These are phyloP conservation scores for Mola mola DNA, from an alignment of 2,113 vertebrate genomes.

Conservation along the genomic window DNA sequence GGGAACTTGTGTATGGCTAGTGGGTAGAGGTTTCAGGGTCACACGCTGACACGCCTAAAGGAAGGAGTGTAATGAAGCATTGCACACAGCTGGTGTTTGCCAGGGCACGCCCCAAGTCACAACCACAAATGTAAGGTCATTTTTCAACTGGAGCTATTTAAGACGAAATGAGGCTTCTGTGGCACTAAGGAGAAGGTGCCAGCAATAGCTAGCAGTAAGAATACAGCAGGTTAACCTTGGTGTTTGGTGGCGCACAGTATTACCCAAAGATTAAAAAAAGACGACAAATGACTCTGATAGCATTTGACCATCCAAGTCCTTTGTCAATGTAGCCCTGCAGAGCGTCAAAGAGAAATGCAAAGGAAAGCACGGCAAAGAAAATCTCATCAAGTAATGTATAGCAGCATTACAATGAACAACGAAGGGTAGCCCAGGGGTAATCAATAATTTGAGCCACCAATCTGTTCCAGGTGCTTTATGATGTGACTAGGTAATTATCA, in stretches of 20 bases:
- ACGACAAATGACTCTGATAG: constrained; percentile 66
- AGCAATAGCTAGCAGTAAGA: not conserved
- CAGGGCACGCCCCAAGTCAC: constrained; percentile 74
- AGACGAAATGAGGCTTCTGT: constrained; percentile 49
- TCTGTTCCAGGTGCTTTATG: constrained; percentile 83
- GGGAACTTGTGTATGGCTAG: constrained; percentile 54
- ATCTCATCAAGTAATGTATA: constrained; percentile 77
- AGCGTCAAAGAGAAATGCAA: constrained; percentile 49
- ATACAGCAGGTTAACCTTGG: constrained; percentile 46
- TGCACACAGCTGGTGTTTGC: constrained; percentile 79
- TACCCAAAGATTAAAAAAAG: constrained; percentile 43
- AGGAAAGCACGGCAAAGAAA: constrained; percentile 57
- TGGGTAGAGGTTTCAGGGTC: constrained; percentile 76
- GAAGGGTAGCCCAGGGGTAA: constrained; percentile 74
- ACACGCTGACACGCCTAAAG: constrained; percentile 68
- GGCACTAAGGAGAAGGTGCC: not conserved
- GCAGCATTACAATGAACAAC: constrained; percentile 74
- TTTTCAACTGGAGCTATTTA: constrained; percentile 58
- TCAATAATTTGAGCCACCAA: constrained; percentile 81
- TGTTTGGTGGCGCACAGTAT: constrained; percentile 7
- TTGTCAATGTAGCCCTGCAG: constrained; percentile 58
- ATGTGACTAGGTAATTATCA: constrained; percentile 84
- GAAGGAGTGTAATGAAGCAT: constrained; percentile 82
- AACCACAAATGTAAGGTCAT: constrained; percentile 74
- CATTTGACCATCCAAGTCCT: constrained; percentile 51